Evolutionary conservation across 2,888 invertebrate species (phyloP), one percentile per base, ranked within the genome.

Genomic region (Cotesia congregata): DNA sequence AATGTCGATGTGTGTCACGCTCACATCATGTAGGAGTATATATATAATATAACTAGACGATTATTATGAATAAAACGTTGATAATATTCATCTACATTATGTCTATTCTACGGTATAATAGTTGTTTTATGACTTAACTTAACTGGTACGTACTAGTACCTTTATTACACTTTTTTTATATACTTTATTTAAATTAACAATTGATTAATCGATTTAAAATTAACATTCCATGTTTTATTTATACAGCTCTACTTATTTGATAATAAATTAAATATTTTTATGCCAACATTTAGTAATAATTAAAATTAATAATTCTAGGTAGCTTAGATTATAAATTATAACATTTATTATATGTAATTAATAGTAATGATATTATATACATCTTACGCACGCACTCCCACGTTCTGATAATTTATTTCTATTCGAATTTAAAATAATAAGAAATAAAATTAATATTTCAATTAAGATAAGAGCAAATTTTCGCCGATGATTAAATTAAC

Each of bases 41-140:
- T 69, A 15, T 40, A 12, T 69, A 70, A 59, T 41, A 30, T 30
- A 30, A 30, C 3, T 30, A 30, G 30, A 30, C 30, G 30, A 15
- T 41, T 70, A 50, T 17, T 68, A 68, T 68, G 39, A 41, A 41
- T 41, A 6, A 50, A 70, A 17, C 60, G 50, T 50, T 70, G 5
- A 41, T 70, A 50, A 70, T 70, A 59, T 59, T 70, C 15, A 30
- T 15, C n/a, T 59, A 30, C n/a, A 12, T 39, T 41, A 17, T 30
- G 30, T 70, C 20, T 30, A 30, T 20, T 20, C 1, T 38, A 68
- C 68, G 40, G 12, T 50, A 50, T 50, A 20, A 20, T 20, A 30
- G 30, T 30, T 50, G 7, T 50, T 50, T 12, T 50, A 50, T 50
- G 4, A 50, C 12, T 50, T 50, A 50, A 30, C 30, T 30, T 30